phyloP scores from a whole-genome alignment of 2,888 invertebrate genomes.

The Drosophila putrida region DNA sequence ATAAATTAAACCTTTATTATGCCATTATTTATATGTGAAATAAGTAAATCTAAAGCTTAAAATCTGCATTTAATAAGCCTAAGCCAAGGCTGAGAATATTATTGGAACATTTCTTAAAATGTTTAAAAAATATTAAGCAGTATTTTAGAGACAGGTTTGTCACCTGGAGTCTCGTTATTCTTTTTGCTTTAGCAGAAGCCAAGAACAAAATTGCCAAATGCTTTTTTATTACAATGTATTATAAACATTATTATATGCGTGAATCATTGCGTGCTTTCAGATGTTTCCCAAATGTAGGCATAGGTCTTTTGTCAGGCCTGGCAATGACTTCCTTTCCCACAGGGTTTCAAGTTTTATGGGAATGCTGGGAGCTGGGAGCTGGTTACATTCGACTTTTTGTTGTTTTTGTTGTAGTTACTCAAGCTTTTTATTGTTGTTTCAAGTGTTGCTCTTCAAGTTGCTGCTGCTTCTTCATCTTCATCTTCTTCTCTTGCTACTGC shows the following conservation, averaged over 20 bases:
- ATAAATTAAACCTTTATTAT: too few species aligned
- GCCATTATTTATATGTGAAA: too few species aligned
- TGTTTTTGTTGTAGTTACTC: conserved; percentile 53
- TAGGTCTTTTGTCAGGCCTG: conserved; percentile 34
- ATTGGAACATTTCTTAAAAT: too few species aligned
- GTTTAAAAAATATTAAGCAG: too few species aligned
- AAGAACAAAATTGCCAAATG: not conserved
- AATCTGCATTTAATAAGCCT: too few species aligned
- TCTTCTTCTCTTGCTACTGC: not conserved
- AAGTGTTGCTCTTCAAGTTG: conserved; percentile 57
- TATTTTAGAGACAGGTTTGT: too few species aligned
- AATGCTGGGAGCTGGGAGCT: conserved; percentile 28
- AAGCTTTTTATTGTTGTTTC: conserved; percentile 79
- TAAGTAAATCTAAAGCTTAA: too few species aligned
- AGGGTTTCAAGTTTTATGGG: conserved; percentile 58
- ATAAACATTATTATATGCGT: conserved; percentile 30
- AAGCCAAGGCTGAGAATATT: too few species aligned
- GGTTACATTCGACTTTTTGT: conserved; percentile 8
- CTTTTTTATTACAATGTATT: conserved; percentile 9
- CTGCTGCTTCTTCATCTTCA: not conserved
- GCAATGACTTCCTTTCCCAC: conserved; percentile 46
- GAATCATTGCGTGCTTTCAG: conserved; percentile 23
- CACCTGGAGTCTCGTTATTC: too few species aligned
- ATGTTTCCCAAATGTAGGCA: conserved; percentile 44
- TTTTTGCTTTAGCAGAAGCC: too few species aligned